phyloP scores from a whole-genome alignment of 1,140 invertebrate species.

The Megathymus violae region DNA sequence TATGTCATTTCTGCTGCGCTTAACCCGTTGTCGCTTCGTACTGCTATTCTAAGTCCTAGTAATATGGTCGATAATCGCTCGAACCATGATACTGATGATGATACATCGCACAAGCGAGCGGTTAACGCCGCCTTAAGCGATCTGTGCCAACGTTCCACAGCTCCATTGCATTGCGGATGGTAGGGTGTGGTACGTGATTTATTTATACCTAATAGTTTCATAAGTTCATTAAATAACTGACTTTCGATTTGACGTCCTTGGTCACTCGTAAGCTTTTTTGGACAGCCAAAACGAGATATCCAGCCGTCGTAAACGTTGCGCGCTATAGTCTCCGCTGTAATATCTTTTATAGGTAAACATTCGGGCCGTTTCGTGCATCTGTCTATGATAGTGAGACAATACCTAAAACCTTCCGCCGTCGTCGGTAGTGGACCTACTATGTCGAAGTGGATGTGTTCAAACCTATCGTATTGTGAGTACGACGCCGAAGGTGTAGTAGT shows the following conservation, averaged over 20 bases:
- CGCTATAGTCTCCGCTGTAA: conserved; percentile 19
- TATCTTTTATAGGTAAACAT: conserved; percentile 1
- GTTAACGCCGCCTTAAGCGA: no score
- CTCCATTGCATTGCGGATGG: conserved; percentile 12
- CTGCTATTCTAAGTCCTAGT: no score
- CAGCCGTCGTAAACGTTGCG: neutral
- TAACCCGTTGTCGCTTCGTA: no score
- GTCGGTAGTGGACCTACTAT: conserved; percentile 17
- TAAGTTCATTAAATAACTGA: conserved; percentile 1
- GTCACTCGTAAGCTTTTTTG: conserved; percentile 15
- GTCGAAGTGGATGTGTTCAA: conserved; percentile 22
- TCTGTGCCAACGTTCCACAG: no score
- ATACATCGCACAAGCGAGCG: no score
- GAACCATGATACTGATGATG: no score
- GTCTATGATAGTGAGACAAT: conserved; percentile 21
- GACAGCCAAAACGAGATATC: conserved; percentile 21
- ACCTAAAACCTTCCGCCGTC: conserved; percentile 1
- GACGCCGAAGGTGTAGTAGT: neutral
- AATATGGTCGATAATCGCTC: no score
- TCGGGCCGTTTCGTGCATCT: conserved; percentile 14
- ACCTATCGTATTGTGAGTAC: neutral
- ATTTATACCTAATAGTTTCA: conserved; percentile 6
- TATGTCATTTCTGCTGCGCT: neutral
- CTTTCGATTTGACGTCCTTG: conserved; percentile 20
- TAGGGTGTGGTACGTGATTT: conserved; percentile 1